Conservation (phyloP, 2,113 vertebrate species). For the Diadophis punctatus region DNA sequence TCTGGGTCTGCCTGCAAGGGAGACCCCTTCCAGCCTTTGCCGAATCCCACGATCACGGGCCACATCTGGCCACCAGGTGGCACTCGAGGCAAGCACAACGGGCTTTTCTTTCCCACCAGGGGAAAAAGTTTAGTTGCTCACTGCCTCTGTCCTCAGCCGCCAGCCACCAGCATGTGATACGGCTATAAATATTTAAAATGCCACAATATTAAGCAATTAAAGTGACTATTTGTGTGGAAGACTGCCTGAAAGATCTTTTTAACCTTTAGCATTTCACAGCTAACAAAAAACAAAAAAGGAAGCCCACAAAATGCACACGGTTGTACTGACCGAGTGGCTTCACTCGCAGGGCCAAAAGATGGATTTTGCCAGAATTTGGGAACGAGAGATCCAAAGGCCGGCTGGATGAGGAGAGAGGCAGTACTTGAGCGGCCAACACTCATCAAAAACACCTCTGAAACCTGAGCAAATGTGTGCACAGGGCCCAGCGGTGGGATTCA, state of each 20-base stretch:
- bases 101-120: accelerated
- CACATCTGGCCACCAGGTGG: constrained; percentile 70
- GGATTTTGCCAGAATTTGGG: not conserved
- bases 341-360: not conserved
- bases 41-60: not conserved
- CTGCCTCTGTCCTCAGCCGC: not conserved
- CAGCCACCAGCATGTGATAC: constrained; percentile 11
- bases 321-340: constrained; percentile 44
- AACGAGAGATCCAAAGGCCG: accelerated
- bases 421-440: not conserved
- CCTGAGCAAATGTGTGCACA: not conserved
- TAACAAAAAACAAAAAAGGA: not conserved
- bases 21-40: not conserved
- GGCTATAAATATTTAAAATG: constrained; percentile 41
- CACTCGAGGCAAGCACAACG: constrained; percentile 66
- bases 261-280: constrained; percentile 51
- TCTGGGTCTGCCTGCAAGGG: not conserved
- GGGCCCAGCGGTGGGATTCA: no score
- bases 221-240: constrained; percentile 45
- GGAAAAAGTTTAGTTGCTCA: accelerated
- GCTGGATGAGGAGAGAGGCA: not conserved
- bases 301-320: constrained; percentile 31
- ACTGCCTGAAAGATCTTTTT: constrained; percentile 37
- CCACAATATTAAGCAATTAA: constrained; percentile 63
- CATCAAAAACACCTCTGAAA: not conserved